Percentiles rank a stretch among this genome's conserved stretches.
These are phyloP conservation scores for Temnothorax nylanderi DNA, from an alignment of 1,140 invertebrate genomes.

Conservation along the genomic window DNA sequence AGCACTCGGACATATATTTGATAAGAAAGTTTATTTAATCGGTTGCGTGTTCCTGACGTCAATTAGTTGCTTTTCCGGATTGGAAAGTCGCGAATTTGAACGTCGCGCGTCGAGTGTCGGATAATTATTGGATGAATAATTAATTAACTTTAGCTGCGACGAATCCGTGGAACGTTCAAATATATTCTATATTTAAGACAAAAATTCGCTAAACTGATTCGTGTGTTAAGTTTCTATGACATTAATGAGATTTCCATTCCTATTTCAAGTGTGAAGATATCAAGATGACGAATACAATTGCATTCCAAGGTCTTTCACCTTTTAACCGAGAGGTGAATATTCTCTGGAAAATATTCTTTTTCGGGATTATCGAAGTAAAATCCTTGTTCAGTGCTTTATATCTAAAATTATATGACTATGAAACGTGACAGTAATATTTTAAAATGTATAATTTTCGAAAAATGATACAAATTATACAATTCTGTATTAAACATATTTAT, in stretches of 20 bases:
- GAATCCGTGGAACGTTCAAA: conserved; percentile 16
- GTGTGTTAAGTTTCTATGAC: conserved; percentile 44
- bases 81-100: conserved; percentile 52
- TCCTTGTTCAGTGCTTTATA: conserved; percentile 10
- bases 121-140: conserved; percentile 56
- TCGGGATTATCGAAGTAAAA: neutral
- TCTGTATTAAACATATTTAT: conserved; percentile 2
- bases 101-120: conserved; percentile 47
- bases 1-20: conserved; percentile 40
- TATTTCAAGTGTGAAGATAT: conserved; percentile 54
- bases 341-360: conserved; percentile 41
- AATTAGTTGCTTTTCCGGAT: conserved; percentile 58
- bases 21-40: conserved; percentile 59
- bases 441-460: neutral
- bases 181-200: conserved; percentile 57
- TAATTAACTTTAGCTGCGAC: conserved; percentile 45
- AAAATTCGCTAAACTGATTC: conserved; percentile 56
- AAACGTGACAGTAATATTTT: conserved; percentile 10
- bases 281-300: conserved; percentile 48
- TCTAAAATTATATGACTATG: neutral
- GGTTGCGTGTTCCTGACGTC: conserved; percentile 39
- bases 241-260: conserved; percentile 59
- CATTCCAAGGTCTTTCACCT: conserved; percentile 58
- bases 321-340: conserved; percentile 49
- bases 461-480: neutral